These are phyloP conservation scores for Pachycephala philippinensis DNA, from an alignment of 2,113 vertebrate genomes.

Conservation along the genomic window DNA sequence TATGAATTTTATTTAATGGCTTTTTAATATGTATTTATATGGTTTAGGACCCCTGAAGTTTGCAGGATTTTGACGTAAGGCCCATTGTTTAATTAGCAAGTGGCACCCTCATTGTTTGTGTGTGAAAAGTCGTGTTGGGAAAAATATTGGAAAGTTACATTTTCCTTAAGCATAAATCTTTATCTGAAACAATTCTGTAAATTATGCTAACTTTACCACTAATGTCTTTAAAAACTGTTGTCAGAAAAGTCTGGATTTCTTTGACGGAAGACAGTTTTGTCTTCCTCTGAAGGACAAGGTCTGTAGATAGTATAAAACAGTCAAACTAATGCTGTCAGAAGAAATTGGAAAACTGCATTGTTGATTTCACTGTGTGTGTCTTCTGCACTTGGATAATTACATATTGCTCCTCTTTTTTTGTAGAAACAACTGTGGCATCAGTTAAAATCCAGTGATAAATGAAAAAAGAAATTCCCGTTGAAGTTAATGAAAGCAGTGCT, in stretches of 20 bases:
- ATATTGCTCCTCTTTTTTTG: neutral
- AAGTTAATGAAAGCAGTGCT: neutral
- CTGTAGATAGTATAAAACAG: neutral
- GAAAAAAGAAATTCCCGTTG: neutral
- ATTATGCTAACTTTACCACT: neutral
- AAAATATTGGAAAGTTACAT: neutral
- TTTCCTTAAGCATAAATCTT: neutral
- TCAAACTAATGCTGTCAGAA: neutral
- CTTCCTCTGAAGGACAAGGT: neutral
- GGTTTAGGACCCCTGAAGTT: neutral
- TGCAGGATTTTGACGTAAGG: neutral
- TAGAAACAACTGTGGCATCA: neutral
- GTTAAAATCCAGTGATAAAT: neutral
- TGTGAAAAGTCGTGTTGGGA: neutral
- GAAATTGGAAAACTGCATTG: neutral
- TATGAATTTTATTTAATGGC: neutral
- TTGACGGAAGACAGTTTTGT: neutral
- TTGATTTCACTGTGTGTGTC: neutral
- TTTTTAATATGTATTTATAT: neutral
- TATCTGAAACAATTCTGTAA: neutral
- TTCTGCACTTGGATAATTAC: neutral
- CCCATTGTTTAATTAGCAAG: neutral
- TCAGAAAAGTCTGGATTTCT: neutral
- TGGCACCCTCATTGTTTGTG: neutral
- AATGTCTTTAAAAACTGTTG: neutral